phyloP scores from a whole-genome alignment of 2,113 vertebrate species.

The Elachura formosa region DNA sequence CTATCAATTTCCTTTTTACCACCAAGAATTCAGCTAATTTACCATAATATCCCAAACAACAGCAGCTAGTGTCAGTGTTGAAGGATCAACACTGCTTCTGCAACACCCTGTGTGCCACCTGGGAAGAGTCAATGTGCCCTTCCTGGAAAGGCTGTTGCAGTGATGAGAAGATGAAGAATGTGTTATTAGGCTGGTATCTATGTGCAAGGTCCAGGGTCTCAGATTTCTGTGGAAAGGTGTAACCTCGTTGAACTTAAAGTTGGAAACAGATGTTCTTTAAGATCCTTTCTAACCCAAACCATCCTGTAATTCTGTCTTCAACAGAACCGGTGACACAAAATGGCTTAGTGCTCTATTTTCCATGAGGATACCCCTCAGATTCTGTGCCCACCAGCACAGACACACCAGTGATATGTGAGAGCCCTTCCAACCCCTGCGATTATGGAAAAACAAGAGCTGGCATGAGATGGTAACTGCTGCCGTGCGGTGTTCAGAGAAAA shows the following conservation, averaged over 20 bases:
- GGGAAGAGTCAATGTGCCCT: background rate
- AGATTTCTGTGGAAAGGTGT: background rate
- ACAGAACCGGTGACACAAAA: background rate
- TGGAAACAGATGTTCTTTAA: background rate
- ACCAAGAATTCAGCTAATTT: background rate
- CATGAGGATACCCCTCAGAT: background rate
- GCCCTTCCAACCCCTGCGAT: background rate
- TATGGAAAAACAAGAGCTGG: background rate
- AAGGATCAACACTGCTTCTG: background rate
- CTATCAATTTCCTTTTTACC: background rate
- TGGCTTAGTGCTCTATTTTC: background rate
- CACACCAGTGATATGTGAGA: background rate
- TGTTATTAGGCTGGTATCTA: background rate
- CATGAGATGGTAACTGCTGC: background rate
- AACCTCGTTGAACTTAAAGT: background rate
- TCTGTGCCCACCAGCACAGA: background rate
- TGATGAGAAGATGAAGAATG: background rate
- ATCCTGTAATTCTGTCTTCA: background rate
- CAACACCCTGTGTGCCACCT: background rate
- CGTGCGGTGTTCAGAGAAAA: background rate
- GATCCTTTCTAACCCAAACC: background rate
- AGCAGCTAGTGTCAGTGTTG: background rate
- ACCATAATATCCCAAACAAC: background rate
- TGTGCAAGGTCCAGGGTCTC: background rate
- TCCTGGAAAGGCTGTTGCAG: background rate